Conservation (phyloP, 2,888 invertebrate genomes). For the Cephalotes varians region DNA sequence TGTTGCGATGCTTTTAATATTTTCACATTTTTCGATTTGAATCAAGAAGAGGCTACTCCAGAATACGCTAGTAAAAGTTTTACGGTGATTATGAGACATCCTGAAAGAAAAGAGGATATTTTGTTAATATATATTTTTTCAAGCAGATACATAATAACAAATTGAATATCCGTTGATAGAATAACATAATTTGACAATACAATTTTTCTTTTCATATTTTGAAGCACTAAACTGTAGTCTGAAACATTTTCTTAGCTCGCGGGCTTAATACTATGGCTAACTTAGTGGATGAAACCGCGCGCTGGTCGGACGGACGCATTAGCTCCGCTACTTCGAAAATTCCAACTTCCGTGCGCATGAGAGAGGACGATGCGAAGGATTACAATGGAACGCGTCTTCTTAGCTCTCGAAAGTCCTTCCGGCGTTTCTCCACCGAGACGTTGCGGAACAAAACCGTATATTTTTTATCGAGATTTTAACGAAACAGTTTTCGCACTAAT, state of each 20-base stretch:
- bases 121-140: not conserved
- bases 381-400: conserved; percentile 32
- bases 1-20: not conserved
- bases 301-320: conserved; percentile 37
- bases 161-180: not conserved
- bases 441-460: not conserved
- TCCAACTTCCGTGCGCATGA: conserved; percentile 33
- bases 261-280: conserved; percentile 17
- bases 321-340: conserved; percentile 44
- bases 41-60: too few relatives aligned
- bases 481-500: conserved; percentile 1
- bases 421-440: conserved; percentile 28
- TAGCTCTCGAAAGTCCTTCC: conserved; percentile 41
- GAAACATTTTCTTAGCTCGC: conserved; percentile 42
- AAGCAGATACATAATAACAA: not conserved
- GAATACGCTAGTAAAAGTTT: too few relatives aligned
- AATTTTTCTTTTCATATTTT: conserved; percentile 10
- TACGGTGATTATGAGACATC: too few relatives aligned
- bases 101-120: conserved; percentile 3
- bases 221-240: conserved; percentile 15
- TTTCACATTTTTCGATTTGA: not conserved
- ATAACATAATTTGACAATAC: conserved; percentile 9
- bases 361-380: conserved; percentile 33
- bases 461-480: conserved; percentile 12
- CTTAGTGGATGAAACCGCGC: conserved; percentile 45